Evolutionary conservation across 2,113 vertebrate species (phyloP).

Genomic region (Oreochromis aureus): DNA sequence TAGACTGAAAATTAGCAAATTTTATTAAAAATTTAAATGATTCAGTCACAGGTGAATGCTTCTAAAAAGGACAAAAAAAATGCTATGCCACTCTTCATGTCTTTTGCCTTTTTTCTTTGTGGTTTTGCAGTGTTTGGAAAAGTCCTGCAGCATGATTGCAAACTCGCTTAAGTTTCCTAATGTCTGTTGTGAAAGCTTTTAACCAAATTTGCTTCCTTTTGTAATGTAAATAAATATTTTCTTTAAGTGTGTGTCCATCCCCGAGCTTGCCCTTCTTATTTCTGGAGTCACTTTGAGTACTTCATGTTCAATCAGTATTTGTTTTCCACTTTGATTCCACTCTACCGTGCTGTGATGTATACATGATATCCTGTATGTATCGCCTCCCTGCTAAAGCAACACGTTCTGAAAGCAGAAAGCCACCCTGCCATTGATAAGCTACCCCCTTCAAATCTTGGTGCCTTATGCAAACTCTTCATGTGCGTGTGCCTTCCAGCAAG

Average conservation of each 20-base stretch:
- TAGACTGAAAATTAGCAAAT: background rate
- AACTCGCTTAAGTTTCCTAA: background rate
- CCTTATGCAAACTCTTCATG: slow-evolving; percentile 80
- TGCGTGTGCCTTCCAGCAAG: slow-evolving; percentile 74
- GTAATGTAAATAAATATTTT: slow-evolving; percentile 34
- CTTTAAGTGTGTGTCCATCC: background rate
- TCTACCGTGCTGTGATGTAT: background rate
- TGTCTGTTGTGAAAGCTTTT: slow-evolving; percentile 41
- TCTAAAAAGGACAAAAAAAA: background rate
- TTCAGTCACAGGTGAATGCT: background rate
- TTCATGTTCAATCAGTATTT: background rate
- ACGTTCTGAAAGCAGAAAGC: background rate
- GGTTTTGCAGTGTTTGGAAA: background rate
- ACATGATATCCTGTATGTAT: background rate
- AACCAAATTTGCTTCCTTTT: slow-evolving; percentile 45
- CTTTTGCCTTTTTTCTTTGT: background rate
- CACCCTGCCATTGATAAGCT: slow-evolving; percentile 72
- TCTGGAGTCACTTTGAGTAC: slow-evolving; percentile 4
- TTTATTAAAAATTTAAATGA: background rate
- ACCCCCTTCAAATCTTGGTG: slow-evolving; percentile 81
- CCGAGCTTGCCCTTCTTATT: background rate
- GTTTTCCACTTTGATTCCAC: background rate
- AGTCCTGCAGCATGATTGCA: background rate
- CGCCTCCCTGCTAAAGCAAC: background rate
- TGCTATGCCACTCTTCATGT: background rate